phyloP scores from a whole-genome alignment of 2,113 vertebrate genomes.

The Cyanoramphus novaezelandiae region DNA sequence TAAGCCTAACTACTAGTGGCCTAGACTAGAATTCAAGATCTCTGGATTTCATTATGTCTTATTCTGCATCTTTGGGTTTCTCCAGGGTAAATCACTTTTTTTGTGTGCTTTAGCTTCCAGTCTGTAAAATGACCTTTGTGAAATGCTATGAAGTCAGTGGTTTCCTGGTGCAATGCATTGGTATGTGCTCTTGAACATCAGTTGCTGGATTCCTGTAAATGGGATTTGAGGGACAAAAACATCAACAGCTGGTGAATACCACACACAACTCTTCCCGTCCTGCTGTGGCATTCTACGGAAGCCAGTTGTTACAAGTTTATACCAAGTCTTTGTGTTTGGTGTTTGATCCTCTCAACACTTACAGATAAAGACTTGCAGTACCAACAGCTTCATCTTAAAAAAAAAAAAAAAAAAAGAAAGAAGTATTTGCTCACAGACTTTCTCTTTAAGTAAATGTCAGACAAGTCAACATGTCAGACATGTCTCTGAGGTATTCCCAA shows the following conservation, averaged over 20 bases:
- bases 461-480: background rate
- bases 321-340: background rate
- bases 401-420: background rate
- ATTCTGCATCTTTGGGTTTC: background rate
- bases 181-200: background rate
- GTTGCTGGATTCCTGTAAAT: background rate
- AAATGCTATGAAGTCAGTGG: background rate
- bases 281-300: background rate
- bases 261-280: background rate
- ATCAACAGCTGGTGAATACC: background rate
- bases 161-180: background rate
- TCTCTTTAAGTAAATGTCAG: slow-evolving; percentile 28
- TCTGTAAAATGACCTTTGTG: background rate
- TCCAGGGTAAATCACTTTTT: background rate
- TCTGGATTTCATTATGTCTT: background rate
- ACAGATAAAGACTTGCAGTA: background rate
- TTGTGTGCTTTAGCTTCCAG: background rate
- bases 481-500: background rate
- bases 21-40: background rate
- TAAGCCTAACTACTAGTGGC: background rate
- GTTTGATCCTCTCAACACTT: background rate
- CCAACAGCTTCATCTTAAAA: background rate
- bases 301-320: background rate
- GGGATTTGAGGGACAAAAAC: background rate
- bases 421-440: background rate